Base-by-base conservation (phyloP, 2,113 vertebrate species). In the Suncus etruscus region DNA sequence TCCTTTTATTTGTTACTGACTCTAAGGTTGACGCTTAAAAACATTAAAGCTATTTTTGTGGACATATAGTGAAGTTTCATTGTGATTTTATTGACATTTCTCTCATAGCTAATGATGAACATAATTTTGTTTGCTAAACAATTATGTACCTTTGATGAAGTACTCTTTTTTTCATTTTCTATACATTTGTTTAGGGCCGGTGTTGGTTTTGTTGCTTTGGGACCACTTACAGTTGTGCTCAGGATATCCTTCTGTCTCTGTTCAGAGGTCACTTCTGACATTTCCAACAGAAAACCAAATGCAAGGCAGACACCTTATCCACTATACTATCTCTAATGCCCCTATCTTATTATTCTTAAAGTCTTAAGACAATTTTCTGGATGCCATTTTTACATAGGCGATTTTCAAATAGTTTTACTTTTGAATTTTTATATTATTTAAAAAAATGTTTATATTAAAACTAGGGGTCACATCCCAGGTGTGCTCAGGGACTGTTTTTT, bases 381-480 rank as follows among this genome's bases (percentile, higher is more conserved):
- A 11, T 68, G 74, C 10, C 14, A 3, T 83, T 90, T 50, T 77
- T 12, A 29, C 27, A 1, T 61, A 5, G 63, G 4, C 83, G 70
- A 22, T 70, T 92, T 74, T 12, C 7, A 80, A 16, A n/a, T 86
- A 68, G 68, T 95, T 89, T 73, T n/a, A 24, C 63, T 86, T 9
- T 79, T 20, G 27, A 3, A 8, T 81, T 81, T 81, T 78, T 80
- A 90, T 39, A 31, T 84, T 73, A 90, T 29, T 63, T 31, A 22
- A 54, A 8, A 54, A 54, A 2, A 14, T 54, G 10, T 54, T 54
- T 54, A 14, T 54, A 54, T 11, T 54, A 61, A 61, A 61, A 61
- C 18, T 16, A 5, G 22, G 22, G 8, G 4, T 61, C 16, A 20
- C 58, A 18, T 22, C 3, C 58, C 18, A 61, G 58, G 16, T 61